These are phyloP conservation scores for Macrochelys suwanniensis DNA, from an alignment of 2,797 vertebrate genomes.

Conservation along the genomic window DNA sequence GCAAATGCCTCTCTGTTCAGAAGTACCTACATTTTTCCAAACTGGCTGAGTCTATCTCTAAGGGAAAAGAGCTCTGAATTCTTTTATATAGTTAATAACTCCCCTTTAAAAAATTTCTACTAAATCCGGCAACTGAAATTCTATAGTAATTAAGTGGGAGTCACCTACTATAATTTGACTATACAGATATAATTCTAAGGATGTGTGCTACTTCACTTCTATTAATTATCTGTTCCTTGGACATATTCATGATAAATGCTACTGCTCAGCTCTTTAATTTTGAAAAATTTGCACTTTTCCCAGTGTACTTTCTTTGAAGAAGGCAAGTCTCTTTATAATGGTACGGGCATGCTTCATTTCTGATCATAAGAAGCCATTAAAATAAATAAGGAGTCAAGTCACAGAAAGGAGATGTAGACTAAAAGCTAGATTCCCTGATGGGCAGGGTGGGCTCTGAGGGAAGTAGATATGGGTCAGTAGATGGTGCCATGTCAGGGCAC, in stretches of 20 bases:
- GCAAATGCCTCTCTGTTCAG: background rate
- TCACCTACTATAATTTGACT: background rate
- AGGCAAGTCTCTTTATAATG: background rate
- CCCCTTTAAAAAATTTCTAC: background rate
- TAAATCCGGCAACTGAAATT: background rate
- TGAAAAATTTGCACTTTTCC: background rate
- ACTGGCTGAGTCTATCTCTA: background rate
- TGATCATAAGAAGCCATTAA: background rate
- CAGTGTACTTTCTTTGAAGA: background rate
- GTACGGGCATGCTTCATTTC: background rate
- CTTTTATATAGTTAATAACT: background rate
- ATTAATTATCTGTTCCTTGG: background rate
- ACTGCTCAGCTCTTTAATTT: background rate
- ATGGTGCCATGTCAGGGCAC: background rate
- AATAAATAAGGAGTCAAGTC: background rate
- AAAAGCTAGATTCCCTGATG: background rate
- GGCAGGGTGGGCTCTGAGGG: background rate
- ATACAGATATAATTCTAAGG: background rate
- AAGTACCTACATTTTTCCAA: background rate
- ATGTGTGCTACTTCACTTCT: background rate
- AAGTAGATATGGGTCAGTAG: background rate
- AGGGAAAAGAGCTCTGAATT: background rate
- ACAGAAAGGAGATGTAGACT: background rate
- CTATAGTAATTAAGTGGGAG: background rate
- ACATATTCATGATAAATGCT: background rate